A percentile compares a stretch with the other conserved stretches of the same genome.
These are phyloP conservation scores for Clarias batrachus DNA, from an alignment of 2,113 vertebrate genomes.

Conservation along the genomic window DNA sequence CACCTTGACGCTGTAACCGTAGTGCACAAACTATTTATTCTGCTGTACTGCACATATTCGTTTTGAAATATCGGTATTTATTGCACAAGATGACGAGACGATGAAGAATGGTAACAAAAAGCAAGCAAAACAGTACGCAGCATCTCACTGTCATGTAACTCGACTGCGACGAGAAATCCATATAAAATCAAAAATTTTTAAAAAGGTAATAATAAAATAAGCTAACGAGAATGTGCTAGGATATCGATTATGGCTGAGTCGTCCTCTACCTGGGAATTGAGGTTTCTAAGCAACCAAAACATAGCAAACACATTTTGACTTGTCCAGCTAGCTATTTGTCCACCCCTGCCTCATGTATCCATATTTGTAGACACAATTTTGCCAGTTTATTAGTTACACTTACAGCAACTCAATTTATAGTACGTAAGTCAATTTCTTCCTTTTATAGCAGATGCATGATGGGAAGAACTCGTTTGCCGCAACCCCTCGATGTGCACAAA, in stretches of 20 bases:
- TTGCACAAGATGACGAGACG: neutral
- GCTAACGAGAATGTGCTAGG: neutral
- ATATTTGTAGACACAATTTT: neutral
- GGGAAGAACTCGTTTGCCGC: constrained; percentile 46
- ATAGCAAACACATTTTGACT: neutral
- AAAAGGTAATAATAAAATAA: neutral
- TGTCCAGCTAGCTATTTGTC: neutral
- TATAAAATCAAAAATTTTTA: too few relatives aligned
- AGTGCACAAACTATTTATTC: neutral
- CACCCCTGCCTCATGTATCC: neutral
- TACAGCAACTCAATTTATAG: neutral
- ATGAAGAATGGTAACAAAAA: neutral
- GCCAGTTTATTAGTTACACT: constrained; percentile 6
- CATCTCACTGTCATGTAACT: too few relatives aligned
- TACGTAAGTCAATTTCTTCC: constrained; percentile 46
- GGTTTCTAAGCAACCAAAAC: neutral
- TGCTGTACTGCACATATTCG: neutral
- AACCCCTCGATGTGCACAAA: constrained; percentile 26
- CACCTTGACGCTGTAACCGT: neutral
- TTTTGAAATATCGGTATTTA: neutral
- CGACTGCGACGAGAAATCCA: too few relatives aligned
- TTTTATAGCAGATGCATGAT: constrained; percentile 19
- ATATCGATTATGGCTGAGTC: neutral
- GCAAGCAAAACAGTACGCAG: neutral
- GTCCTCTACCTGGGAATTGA: neutral